Conservation (phyloP, 2,113 vertebrate species). For the Procavia capensis region DNA sequence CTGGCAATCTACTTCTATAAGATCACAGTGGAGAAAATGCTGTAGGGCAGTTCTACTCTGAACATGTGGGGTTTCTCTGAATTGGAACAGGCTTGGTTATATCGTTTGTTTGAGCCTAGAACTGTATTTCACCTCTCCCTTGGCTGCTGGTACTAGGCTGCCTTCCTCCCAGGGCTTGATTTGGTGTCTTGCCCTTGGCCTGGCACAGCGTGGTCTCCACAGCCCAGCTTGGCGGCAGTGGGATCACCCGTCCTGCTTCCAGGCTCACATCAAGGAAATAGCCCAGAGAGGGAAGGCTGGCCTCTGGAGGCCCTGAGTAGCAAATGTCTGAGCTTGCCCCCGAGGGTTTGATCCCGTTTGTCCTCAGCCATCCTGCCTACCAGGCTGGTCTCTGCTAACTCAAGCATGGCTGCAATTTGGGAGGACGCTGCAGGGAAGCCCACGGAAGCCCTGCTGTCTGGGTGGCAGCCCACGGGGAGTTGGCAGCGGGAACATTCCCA, state of each 20-base stretch:
- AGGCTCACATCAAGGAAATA: neutral
- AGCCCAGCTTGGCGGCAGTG: neutral
- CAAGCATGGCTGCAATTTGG: neutral
- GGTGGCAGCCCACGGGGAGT: rapidly evolving
- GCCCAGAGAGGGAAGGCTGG: neutral
- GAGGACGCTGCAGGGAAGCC: neutral
- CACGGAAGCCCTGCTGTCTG: neutral
- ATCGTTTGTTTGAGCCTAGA: neutral
- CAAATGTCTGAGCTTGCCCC: neutral
- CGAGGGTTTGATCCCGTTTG: neutral
- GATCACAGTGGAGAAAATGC: neutral
- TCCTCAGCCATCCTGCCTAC: neutral
- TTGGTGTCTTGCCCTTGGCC: neutral
- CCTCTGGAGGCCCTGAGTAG: neutral
- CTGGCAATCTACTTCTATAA: neutral
- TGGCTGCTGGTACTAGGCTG: neutral
- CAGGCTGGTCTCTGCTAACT: neutral
- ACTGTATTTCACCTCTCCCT: neutral
- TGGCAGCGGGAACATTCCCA: neutral
- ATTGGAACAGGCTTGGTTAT: neutral
- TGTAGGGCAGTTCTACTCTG: neutral
- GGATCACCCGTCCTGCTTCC: neutral
- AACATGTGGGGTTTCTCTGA: neutral
- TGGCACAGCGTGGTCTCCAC: neutral
- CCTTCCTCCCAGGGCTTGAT: neutral